Evolutionary conservation across 1,140 invertebrate genomes (phyloP).

Genomic region (Brachionus rotundiformis): DNA sequence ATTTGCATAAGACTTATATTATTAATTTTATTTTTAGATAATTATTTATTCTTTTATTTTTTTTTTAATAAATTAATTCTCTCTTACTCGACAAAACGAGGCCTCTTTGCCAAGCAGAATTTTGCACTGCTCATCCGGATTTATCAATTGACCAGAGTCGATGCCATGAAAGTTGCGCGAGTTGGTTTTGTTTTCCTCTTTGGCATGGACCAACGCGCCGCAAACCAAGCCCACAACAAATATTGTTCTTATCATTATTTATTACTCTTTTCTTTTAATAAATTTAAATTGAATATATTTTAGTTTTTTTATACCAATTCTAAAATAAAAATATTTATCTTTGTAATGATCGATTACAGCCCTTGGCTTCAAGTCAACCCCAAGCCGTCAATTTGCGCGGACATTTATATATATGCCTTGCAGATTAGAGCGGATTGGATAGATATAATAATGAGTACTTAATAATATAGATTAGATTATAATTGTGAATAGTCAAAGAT

Average conservation of each 20-base stretch:
- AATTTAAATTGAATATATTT: neutral
- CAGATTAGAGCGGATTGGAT: slow-evolving; percentile 1
- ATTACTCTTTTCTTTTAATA: neutral
- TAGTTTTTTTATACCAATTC: neutral
- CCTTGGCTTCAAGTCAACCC: neutral
- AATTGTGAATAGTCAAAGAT: neutral
- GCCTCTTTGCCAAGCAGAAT: slow-evolving; percentile 8
- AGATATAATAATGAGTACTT: neutral
- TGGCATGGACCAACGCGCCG: neutral
- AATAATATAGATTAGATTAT: neutral
- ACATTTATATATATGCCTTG: neutral
- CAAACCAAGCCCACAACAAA: neutral
- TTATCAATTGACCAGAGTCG: neutral
- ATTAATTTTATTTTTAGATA: neutral
- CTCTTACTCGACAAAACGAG: slow-evolving; percentile 43
- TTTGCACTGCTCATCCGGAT: slow-evolving; percentile 42
- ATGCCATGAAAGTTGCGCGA: neutral
- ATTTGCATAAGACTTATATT: neutral
- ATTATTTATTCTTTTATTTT: neutral
- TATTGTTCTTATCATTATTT: neutral
- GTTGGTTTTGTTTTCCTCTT: neutral
- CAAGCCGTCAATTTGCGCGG: too few relatives aligned
- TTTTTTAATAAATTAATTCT: too few relatives aligned
- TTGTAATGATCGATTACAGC: neutral
- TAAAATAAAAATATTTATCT: neutral